phyloP scores from a whole-genome alignment of 1,140 invertebrate genomes.

The Psilanteris sp. region DNA sequence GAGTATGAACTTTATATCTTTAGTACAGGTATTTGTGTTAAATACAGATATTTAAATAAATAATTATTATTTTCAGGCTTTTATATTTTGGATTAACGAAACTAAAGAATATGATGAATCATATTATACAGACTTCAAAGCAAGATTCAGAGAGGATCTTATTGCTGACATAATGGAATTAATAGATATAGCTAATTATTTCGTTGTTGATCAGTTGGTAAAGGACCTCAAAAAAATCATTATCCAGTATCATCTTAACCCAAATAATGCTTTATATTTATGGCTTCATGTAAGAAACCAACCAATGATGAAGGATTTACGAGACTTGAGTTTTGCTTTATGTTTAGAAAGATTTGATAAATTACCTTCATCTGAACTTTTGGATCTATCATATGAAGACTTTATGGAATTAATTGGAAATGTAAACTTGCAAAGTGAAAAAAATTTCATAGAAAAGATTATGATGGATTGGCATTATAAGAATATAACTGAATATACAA shows the following conservation, averaged over 20 bases:
- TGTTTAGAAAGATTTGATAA: constrained; percentile 38
- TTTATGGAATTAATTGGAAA: constrained; percentile 38
- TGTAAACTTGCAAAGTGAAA: constrained; percentile 33
- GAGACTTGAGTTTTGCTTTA: constrained; percentile 26
- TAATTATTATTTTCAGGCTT: constrained; percentile 21
- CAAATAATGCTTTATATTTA: constrained; percentile 22
- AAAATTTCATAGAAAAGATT: constrained; percentile 8
- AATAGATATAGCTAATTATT: constrained; percentile 51
- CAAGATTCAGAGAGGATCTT: constrained; percentile 13
- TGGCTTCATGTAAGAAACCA: constrained; percentile 38
- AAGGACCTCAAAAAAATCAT: constrained; percentile 43
- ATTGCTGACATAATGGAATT: constrained; percentile 34
- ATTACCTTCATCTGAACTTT: constrained; percentile 7
- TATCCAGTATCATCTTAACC: constrained; percentile 24
- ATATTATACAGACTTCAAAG: constrained; percentile 25
- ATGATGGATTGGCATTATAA: constrained; percentile 12
- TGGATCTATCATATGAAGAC: constrained; percentile 29
- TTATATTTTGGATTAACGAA: constrained; percentile 39
- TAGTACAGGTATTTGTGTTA: too few species aligned
- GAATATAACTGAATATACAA: constrained; percentile 2
- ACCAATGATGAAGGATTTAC: constrained; percentile 40
- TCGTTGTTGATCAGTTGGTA: constrained; percentile 29
- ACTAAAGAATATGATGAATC: constrained; percentile 23
- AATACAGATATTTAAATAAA: too few species aligned
- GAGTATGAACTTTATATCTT: too few species aligned